phyloP scores from a whole-genome alignment of 2,113 vertebrate genomes.

The Vidua macroura region DNA sequence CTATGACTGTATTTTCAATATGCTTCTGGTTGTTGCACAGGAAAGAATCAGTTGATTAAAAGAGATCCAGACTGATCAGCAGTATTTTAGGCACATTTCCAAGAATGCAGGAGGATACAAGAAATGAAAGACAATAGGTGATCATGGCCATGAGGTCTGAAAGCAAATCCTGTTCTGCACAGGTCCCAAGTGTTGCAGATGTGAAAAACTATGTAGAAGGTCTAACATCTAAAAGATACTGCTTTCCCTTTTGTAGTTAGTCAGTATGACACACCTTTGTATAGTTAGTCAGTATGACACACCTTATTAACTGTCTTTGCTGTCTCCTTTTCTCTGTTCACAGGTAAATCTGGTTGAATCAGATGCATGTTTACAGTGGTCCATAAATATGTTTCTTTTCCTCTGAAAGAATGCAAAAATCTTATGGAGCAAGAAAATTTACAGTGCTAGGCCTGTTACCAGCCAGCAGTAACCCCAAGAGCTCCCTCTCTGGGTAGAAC shows the following conservation, averaged over 20 bases:
- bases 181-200: neutral
- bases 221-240: neutral
- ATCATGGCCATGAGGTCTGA: neutral
- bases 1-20: neutral
- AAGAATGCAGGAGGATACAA: neutral
- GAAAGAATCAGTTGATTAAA: neutral
- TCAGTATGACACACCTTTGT: neutral
- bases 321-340: neutral
- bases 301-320: neutral
- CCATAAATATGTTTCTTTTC: neutral
- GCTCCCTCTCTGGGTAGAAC: neutral
- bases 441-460: neutral
- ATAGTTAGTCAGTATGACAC: neutral
- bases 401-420: neutral
- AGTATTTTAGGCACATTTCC: neutral
- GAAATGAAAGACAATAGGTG: fast-evolving
- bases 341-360: neutral
- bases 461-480: neutral
- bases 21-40: neutral
- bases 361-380: neutral
- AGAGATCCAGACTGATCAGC: neutral
- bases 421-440: neutral
- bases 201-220: neutral
- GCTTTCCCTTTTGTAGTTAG: neutral
- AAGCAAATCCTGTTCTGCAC: neutral